Evolutionary conservation across 2,888 invertebrate genomes (phyloP), one percentile per base, ranked within the genome.

Genomic region (Pseudococcus jackbeardsleyi): DNA sequence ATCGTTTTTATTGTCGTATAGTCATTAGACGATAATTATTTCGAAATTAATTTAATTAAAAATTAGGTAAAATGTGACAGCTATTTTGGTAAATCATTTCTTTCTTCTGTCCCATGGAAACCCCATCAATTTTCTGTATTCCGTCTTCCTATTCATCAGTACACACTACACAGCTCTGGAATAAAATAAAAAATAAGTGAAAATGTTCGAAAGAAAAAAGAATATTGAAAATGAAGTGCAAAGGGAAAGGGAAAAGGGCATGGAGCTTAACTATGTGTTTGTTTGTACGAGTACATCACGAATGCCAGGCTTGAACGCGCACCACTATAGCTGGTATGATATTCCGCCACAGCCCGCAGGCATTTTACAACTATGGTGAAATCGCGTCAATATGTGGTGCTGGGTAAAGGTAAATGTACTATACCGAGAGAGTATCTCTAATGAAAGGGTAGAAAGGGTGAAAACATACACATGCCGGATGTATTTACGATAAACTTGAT

Each of bases 221-320:
- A 42, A 42, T 42, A 59, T 59, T 59, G 59, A n/a, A 59, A 59
- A 59, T 59, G 59, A 59, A 59, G n/a, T 8, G 17, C 59, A n/a
- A 59, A 59, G 6, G n/a, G n/a, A n/a, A 59, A 54, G 17, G 26
- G 26, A 33, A 33, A 33, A 33, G 26, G 26, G 26, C 26, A 33
- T 33, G 26, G 42, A 42, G n/a, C 50, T 50, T 15, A 50, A 50
- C 50, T 50, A 50, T 50, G n/a, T 59, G 59, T 59, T 59, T 59
- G 59, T 59, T 59, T n/a, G 59, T 59, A 17, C 54, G 26, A 33
- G 26, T 33, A 42, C 42, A 42, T 42, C 42, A 42, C 42, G n/a
- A 59, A 64, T 64, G 12, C 64, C 64, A 64, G 22, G 64, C 64
- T 64, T 22, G 64, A 64, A 64, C 64, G 64, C 64, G 64, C 64